Evolutionary conservation across 2,888 invertebrate species (phyloP).

Genomic region (Incurvaria masculella): DNA sequence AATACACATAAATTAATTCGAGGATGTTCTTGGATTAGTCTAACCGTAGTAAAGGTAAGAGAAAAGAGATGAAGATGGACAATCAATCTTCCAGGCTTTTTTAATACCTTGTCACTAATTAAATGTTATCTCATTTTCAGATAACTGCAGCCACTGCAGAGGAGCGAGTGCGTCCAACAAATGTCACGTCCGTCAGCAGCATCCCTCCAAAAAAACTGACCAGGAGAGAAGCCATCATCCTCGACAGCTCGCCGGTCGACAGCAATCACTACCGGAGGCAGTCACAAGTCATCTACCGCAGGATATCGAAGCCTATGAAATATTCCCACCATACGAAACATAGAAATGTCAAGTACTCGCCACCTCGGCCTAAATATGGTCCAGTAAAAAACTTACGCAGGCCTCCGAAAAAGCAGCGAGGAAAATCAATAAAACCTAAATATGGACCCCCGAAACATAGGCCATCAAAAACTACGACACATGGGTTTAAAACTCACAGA

Average conservation of each 20-base stretch:
- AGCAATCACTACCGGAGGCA: constrained; percentile 23
- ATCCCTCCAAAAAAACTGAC: constrained; percentile 17
- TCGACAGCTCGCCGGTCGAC: constrained; percentile 29
- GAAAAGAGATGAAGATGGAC: no score
- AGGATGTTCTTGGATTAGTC: no score
- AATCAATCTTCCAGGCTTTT: no score
- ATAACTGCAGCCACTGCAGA: not conserved
- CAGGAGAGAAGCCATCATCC: constrained; percentile 31
- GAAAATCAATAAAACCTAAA: constrained; percentile 22
- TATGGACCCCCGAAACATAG: constrained; percentile 19
- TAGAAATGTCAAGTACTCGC: constrained; percentile 22
- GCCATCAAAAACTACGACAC: not conserved
- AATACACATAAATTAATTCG: no score
- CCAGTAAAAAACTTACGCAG: constrained; percentile 24
- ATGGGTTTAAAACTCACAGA: not conserved
- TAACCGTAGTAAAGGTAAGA: no score
- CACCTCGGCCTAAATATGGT: constrained; percentile 24
- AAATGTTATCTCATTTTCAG: constrained; percentile 2
- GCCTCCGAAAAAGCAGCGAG: constrained; percentile 26
- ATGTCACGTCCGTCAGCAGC: constrained; percentile 20
- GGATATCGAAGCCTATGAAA: constrained; percentile 22
- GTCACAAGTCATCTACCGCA: constrained; percentile 32
- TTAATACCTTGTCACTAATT: no score
- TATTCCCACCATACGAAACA: constrained; percentile 11
- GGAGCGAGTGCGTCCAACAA: constrained; percentile 6